phyloP scores from a whole-genome alignment of 2,797 vertebrate genomes.

The Glossophaga mutica region DNA sequence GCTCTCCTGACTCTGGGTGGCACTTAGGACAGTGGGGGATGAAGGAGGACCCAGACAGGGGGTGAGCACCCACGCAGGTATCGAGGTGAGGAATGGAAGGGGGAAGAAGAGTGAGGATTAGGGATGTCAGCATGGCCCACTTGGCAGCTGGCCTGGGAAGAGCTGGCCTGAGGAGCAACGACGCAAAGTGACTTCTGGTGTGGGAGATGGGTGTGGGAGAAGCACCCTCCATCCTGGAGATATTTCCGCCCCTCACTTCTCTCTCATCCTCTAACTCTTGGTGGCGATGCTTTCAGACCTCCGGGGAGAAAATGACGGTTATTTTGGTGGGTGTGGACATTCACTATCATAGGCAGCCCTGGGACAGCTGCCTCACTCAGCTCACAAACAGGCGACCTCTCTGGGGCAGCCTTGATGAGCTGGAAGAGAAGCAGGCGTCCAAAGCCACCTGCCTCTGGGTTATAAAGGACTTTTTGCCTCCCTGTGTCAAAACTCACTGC shows the following conservation, averaged over 20 bases:
- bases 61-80: background rate
- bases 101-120: no score
- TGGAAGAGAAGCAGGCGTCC: fast-evolving
- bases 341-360: background rate
- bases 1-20: background rate
- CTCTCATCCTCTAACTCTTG: background rate
- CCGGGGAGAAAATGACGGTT: background rate
- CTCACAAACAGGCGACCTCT: fast-evolving
- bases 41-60: no score
- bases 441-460: background rate
- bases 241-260: no score
- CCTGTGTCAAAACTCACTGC: background rate
- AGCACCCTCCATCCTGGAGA: fast-evolving
- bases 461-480: background rate
- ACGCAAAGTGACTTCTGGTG: background rate
- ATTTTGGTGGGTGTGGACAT: background rate
- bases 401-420: background rate
- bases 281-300: background rate
- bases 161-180: background rate
- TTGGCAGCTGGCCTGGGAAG: background rate
- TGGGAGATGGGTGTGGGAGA: no score
- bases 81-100: no score
- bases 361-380: background rate
- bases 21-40: fast-evolving
- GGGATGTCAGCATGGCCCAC: fast-evolving